A percentile compares a stretch with the other conserved stretches of the same genome.
phyloP scores from a whole-genome alignment of 2,797 vertebrate genomes.

The Takifugu ocellatus region DNA sequence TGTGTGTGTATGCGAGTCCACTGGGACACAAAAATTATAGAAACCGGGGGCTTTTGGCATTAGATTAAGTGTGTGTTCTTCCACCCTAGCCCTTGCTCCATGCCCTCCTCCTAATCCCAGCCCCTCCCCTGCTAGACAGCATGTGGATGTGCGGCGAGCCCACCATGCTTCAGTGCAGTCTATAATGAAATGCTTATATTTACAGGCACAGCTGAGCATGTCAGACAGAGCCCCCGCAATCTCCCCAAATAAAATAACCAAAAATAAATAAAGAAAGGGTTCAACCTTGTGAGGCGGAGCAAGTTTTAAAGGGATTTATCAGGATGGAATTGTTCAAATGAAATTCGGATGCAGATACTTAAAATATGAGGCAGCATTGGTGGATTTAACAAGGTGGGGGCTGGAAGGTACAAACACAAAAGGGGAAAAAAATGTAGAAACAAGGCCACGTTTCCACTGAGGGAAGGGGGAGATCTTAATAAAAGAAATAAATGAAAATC shows the following conservation, averaged over 20 bases:
- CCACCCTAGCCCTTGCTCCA: slow-evolving; percentile 70
- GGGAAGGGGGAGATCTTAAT: slow-evolving; percentile 61
- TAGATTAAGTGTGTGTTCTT: slow-evolving; percentile 78
- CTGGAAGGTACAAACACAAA: slow-evolving; percentile 17
- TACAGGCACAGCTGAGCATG: slow-evolving; percentile 95
- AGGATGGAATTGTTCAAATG: slow-evolving; percentile 95
- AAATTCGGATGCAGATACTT: slow-evolving; percentile 94
- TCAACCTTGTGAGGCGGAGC: slow-evolving; percentile 85
- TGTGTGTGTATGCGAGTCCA: slow-evolving; percentile 37
- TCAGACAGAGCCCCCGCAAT: slow-evolving; percentile 90
- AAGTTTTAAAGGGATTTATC: slow-evolving; percentile 98
- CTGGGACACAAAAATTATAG: slow-evolving; percentile 73
- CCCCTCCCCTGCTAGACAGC: slow-evolving; percentile 62
- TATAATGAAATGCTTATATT: slow-evolving; percentile 99
- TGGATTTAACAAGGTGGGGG: slow-evolving; percentile 50
- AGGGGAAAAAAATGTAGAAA: slow-evolving; percentile 29
- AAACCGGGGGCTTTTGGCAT: slow-evolving; percentile 72
- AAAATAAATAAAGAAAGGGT: slow-evolving; percentile 87
- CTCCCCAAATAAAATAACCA: slow-evolving; percentile 84
- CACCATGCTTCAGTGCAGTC: slow-evolving; percentile 95
- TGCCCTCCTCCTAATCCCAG: slow-evolving; percentile 69
- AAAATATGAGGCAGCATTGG: slow-evolving; percentile 88
- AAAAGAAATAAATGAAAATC: slow-evolving; percentile 86
- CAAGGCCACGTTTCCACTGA: background rate
- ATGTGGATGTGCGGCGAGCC: slow-evolving; percentile 73